Conservation (phyloP, 2,888 invertebrate genomes). For the Tupiocoris notatus region DNA sequence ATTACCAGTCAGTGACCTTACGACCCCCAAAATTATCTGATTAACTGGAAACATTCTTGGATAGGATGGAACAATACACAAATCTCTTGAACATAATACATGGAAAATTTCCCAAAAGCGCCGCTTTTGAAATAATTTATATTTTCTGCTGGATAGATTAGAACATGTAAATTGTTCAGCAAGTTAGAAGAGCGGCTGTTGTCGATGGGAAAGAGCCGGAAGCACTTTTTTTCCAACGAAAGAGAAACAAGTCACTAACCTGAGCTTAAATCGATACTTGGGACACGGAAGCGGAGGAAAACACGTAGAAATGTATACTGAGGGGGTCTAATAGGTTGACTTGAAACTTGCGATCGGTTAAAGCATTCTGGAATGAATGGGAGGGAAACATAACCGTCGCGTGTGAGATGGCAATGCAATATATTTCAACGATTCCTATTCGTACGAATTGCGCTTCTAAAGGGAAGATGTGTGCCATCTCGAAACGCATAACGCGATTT, state of each 20-base stretch:
- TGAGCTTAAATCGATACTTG: neutral
- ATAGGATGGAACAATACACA: no score
- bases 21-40: no score
- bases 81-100: no score
- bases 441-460: neutral
- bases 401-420: constrained; percentile 3
- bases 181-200: neutral
- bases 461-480: neutral
- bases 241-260: neutral
- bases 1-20: no score
- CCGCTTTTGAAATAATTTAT: no score
- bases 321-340: neutral
- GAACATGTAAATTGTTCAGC: no score
- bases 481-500: neutral
- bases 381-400: constrained; percentile 1
- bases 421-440: neutral
- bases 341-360: neutral
- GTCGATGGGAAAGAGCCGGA: neutral
- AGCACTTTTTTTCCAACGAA: neutral
- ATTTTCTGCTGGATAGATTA: no score
- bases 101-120: no score
- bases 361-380: constrained; percentile 6
- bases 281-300: neutral
- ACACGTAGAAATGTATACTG: neutral
- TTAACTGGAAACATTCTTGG: no score